phyloP scores from a whole-genome alignment of 2,797 vertebrate genomes.

The Borostomias antarcticus region DNA sequence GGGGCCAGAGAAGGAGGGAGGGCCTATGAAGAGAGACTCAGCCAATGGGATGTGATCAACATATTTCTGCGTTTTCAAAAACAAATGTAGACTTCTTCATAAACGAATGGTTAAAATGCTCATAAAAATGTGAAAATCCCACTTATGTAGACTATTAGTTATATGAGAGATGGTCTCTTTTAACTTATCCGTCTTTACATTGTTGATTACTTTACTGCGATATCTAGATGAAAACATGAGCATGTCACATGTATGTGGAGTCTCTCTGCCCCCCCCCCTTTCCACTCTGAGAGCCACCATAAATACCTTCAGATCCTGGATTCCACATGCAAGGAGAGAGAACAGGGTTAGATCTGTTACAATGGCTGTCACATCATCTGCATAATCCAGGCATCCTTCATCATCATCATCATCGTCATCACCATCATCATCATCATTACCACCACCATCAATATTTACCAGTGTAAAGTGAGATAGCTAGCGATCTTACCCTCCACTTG shows the following conservation, averaged over 20 bases:
- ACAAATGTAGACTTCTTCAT: conserved; percentile 3
- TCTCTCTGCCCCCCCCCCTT: conserved; percentile 63
- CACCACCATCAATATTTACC: conserved; percentile 35
- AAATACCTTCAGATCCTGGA: conserved; percentile 85
- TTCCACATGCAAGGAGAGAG: conserved; percentile 75
- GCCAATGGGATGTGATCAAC: conserved; percentile 61
- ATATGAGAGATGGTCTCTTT: conserved; percentile 43
- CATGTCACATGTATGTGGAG: conserved; percentile 44
- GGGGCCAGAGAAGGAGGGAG: conserved; percentile 62
- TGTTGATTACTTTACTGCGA: conserved; percentile 41
- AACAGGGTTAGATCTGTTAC: conserved; percentile 75
- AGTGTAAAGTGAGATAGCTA: too few relatives aligned
- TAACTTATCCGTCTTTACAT: conserved; percentile 24
- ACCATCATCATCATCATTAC: background rate
- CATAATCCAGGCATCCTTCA: conserved; percentile 42
- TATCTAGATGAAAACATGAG: conserved; percentile 32
- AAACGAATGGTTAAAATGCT: background rate
- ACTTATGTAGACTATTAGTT: background rate
- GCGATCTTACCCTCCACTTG: conserved; percentile 85
- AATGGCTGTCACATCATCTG: conserved; percentile 50
- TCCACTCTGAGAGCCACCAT: conserved; percentile 71
- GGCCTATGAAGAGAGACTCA: conserved; percentile 62
- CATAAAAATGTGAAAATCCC: conserved; percentile 27
- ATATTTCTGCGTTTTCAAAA: conserved; percentile 49
- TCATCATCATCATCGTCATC: conserved; percentile 13